These are phyloP conservation scores for Pluvialis apricaria DNA, from an alignment of 2,113 vertebrate species.

Conservation along the genomic window DNA sequence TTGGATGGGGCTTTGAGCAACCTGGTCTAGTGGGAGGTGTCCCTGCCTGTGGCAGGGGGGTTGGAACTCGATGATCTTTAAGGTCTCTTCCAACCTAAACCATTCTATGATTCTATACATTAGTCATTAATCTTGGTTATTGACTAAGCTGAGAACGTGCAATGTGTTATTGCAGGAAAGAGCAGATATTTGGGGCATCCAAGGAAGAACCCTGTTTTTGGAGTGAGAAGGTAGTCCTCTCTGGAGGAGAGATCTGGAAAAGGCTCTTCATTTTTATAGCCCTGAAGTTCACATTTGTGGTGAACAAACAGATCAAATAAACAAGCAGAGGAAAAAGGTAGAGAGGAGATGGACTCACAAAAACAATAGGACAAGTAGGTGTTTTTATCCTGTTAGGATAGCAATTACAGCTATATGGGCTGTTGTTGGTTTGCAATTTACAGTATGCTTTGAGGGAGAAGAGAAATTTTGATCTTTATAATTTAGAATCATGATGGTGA, in stretches of 20 bases:
- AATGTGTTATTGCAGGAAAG: background rate
- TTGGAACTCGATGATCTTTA: no score
- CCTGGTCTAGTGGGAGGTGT: no score
- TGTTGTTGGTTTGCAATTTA: constrained; percentile 51
- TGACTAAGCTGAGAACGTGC: background rate
- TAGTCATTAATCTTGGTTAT: background rate
- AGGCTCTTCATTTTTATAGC: background rate
- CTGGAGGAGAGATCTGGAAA: background rate
- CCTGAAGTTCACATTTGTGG: background rate
- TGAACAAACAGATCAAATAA: background rate
- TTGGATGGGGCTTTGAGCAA: no score
- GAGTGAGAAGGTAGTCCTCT: background rate
- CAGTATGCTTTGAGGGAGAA: constrained; percentile 46
- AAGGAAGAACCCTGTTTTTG: background rate
- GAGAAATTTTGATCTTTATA: constrained; percentile 59
- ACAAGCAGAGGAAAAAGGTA: background rate
- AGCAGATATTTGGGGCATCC: background rate
- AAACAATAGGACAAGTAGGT: constrained; percentile 5
- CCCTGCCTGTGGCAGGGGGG: no score
- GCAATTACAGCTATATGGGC: constrained; percentile 26
- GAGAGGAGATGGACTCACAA: background rate
- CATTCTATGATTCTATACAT: background rate
- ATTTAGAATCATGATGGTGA: constrained; percentile 58
- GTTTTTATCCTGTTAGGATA: constrained; percentile 25
- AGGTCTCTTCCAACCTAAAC: no score